Conservation (phyloP, 2,113 vertebrate genomes). For the Verasper variegatus region DNA sequence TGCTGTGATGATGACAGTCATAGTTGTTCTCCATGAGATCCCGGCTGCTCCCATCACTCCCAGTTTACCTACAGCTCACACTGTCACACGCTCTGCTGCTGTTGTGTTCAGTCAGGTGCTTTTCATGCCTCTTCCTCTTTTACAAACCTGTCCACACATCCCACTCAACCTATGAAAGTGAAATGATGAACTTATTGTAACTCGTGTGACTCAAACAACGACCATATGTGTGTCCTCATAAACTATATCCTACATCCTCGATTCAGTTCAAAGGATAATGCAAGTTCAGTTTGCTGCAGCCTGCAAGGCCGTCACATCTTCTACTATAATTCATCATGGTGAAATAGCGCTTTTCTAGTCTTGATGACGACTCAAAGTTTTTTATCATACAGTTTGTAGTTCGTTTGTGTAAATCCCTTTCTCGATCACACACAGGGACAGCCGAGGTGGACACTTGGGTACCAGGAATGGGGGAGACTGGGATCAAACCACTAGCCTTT, state of each 20-base stretch:
- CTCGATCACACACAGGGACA: too few relatives aligned
- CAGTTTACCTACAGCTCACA: slow-evolving; percentile 14
- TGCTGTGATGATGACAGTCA: slow-evolving; percentile 18
- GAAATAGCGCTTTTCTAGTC: too few relatives aligned
- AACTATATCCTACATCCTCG: too few relatives aligned
- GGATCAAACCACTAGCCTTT: too few relatives aligned
- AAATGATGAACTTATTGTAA: not conserved
- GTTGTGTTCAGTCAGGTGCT: not conserved
- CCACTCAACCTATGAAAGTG: slow-evolving; percentile 10
- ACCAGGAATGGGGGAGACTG: too few relatives aligned
- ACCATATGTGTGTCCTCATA: not conserved
- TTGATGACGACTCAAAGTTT: too few relatives aligned
- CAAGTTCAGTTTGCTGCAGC: not conserved
- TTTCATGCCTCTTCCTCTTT: slow-evolving; percentile 68
- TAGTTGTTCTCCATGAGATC: slow-evolving; percentile 31
- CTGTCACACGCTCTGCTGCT: not conserved
- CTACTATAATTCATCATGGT: not conserved
- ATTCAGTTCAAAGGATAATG: too few relatives aligned
- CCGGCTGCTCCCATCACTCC: slow-evolving; percentile 42
- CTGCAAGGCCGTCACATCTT: not conserved
- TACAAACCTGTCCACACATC: not conserved
- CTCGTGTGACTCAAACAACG: not conserved
- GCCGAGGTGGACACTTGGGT: too few relatives aligned
- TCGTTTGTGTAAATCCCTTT: too few relatives aligned
- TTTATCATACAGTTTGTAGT: too few relatives aligned